Evolutionary conservation across 2,888 invertebrate genomes (phyloP).

Genomic region (Sclerodermus sp.): DNA sequence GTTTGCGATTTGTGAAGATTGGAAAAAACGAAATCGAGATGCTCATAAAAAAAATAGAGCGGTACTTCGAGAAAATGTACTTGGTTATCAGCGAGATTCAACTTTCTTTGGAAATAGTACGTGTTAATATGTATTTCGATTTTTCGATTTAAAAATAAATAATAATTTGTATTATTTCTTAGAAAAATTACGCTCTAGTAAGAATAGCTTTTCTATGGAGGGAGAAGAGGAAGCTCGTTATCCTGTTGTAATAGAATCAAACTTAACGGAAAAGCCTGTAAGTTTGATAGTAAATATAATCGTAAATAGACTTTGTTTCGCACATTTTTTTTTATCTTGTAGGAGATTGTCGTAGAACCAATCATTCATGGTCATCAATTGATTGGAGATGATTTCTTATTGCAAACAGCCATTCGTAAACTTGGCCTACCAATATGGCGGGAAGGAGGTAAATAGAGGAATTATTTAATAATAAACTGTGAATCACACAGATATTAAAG

Average conservation of each 20-base stretch:
- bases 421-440: constrained; percentile 29
- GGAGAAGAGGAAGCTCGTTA: constrained; percentile 15
- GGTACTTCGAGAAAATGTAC: neutral
- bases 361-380: constrained; percentile 33
- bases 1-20: neutral
- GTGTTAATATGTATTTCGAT: neutral
- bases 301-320: neutral
- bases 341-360: constrained; percentile 27
- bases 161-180: neutral
- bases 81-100: neutral
- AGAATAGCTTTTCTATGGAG: constrained; percentile 3
- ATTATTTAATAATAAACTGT: neutral
- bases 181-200: neutral
- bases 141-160: neutral
- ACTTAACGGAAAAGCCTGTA: constrained; percentile 10
- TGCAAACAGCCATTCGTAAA: constrained; percentile 41
- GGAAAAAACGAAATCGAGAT: neutral
- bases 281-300: neutral
- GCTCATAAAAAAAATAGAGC: neutral
- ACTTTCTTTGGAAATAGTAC: neutral
- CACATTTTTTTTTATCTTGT: neutral
- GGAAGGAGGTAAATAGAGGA: constrained; percentile 23
- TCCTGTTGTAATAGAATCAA: constrained; percentile 19
- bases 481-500: too few relatives aligned
- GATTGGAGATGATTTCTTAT: constrained; percentile 47